phyloP scores from a whole-genome alignment of 1,140 invertebrate genomes.

The Zaprionus davidi region DNA sequence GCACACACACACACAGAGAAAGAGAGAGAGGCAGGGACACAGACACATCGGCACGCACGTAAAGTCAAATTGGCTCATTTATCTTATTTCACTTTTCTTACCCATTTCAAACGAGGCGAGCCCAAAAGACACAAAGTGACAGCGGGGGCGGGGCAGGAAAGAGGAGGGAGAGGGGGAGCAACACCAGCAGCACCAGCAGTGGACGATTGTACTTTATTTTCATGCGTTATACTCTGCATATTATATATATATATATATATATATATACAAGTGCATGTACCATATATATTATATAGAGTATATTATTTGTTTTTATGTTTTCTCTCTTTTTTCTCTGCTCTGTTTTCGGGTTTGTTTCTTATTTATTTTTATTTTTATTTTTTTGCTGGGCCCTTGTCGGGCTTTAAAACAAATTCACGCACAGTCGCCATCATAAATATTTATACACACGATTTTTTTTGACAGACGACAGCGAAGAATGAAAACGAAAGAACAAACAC shows the following conservation, averaged over 20 bases:
- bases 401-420: conserved; percentile 49
- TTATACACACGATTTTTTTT: conserved; percentile 45
- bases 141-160: neutral
- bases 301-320: conserved; percentile 5
- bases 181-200: conserved; percentile 1
- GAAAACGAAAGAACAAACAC: conserved; percentile 19
- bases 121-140: conserved; percentile 4
- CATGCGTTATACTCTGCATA: conserved; percentile 9
- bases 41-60: conserved; percentile 43
- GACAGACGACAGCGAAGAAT: conserved; percentile 1
- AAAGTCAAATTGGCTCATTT: conserved; percentile 76
- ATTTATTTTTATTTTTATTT: conserved; percentile 14
- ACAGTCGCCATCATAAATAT: conserved; percentile 63
- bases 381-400: conserved; percentile 7
- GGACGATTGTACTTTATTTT: conserved; percentile 26
- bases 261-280: neutral
- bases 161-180: neutral
- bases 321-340: conserved; percentile 12
- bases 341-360: conserved; percentile 17
- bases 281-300: conserved; percentile 2
- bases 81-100: conserved; percentile 71
- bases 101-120: conserved; percentile 37
- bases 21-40: neutral
- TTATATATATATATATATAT: neutral
- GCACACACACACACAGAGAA: neutral